A percentile compares a stretch with the other conserved stretches of the same genome.
These are phyloP conservation scores for Lycocerus yunnanus DNA, from an alignment of 2,888 invertebrate species.

Conservation along the genomic window DNA sequence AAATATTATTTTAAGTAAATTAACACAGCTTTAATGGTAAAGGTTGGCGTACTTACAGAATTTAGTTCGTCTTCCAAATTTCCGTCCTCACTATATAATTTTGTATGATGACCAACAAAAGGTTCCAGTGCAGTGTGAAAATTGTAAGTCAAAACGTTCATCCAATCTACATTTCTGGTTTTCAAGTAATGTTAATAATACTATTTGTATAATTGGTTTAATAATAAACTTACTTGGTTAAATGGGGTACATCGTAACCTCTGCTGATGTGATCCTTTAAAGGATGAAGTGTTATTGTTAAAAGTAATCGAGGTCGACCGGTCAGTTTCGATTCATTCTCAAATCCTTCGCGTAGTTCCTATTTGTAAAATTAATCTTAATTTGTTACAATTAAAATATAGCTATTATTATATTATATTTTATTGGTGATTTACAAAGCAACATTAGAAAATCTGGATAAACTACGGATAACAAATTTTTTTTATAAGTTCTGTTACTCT, in stretches of 20 bases:
- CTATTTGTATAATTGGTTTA: background rate
- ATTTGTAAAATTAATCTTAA: background rate
- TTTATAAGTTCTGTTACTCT: too few relatives aligned
- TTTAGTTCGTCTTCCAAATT: constrained; percentile 69
- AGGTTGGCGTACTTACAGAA: background rate
- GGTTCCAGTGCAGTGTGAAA: too few relatives aligned
- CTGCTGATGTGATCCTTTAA: background rate
- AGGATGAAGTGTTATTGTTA: background rate
- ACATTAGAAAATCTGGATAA: too few relatives aligned
- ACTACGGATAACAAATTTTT: too few relatives aligned
- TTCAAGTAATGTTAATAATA: background rate
- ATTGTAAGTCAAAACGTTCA: too few relatives aligned
- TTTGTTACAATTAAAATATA: too few relatives aligned
- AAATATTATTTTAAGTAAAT: too few relatives aligned
- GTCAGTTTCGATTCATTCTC: background rate
- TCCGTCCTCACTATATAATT: constrained; percentile 80
- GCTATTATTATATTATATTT: too few relatives aligned
- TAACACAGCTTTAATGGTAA: too few relatives aligned
- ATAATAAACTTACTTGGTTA: background rate
- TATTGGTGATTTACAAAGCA: too few relatives aligned
- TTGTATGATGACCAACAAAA: constrained; percentile 57
- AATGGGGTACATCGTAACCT: background rate
- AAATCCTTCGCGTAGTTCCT: background rate
- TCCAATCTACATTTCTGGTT: too few relatives aligned
- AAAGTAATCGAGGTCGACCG: background rate